Evolutionary conservation across 2,888 invertebrate genomes (phyloP).

Genomic region (Bembecia ichneumoniformis): DNA sequence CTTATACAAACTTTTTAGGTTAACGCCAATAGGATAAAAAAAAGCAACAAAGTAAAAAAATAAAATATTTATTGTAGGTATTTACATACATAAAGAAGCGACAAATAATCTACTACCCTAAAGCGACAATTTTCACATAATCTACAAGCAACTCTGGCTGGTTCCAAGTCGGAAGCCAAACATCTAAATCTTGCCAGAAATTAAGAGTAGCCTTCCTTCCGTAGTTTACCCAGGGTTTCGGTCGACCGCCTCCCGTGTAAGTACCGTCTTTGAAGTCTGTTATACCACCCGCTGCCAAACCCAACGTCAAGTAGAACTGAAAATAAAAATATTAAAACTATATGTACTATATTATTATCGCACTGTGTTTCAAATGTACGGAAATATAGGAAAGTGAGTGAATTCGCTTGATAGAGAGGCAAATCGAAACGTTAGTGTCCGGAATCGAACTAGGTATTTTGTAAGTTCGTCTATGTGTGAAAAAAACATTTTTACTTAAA

Average conservation of each 20-base stretch:
- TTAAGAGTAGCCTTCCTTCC: slow-evolving; percentile 68
- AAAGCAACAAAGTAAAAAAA: neutral
- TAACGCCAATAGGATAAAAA: too few relatives aligned
- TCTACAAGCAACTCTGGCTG: slow-evolving; percentile 68
- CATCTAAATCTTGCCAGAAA: slow-evolving; percentile 72
- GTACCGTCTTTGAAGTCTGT: slow-evolving; percentile 75
- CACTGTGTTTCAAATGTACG: too few relatives aligned
- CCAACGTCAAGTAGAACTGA: slow-evolving; percentile 78
- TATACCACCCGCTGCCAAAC: slow-evolving; percentile 79
- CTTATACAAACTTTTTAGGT: neutral
- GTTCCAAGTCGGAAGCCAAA: slow-evolving; percentile 76
- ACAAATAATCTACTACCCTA: slow-evolving; percentile 14
- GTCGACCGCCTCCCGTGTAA: slow-evolving; percentile 30
- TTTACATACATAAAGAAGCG: too few relatives aligned
- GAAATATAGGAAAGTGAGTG: too few relatives aligned
- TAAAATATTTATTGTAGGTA: neutral
- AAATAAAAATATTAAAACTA: too few relatives aligned
- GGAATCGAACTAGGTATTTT: too few relatives aligned
- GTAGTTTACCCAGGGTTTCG: slow-evolving; percentile 78
- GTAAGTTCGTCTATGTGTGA: too few relatives aligned
- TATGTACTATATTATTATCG: too few relatives aligned
- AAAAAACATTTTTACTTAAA: too few relatives aligned
- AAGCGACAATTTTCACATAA: slow-evolving; percentile 73
- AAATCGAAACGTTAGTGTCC: too few relatives aligned
- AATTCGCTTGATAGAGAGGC: too few relatives aligned